Conservation (phyloP, 2,888 invertebrate genomes). For the Catocala fraxini region DNA sequence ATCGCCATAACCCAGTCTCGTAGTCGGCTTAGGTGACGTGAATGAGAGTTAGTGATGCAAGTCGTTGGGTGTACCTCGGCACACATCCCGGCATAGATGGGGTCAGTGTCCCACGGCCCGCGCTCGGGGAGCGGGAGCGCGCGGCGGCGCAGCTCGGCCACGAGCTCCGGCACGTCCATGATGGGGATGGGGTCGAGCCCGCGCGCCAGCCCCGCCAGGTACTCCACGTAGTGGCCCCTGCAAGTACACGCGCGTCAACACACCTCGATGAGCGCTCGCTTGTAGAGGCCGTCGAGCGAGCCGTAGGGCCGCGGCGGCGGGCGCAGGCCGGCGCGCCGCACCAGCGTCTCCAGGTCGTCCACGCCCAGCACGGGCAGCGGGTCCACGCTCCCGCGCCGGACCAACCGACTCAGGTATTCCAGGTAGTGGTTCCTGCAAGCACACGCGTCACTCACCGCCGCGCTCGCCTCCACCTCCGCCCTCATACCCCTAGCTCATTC, state of each 20-base stretch:
- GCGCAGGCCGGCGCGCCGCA: slow-evolving; percentile 91
- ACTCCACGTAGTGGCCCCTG: slow-evolving; percentile 98
- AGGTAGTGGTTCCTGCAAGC: slow-evolving; percentile 94
- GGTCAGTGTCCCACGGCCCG: slow-evolving; percentile 93
- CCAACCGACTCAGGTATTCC: slow-evolving; percentile 94
- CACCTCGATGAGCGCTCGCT: slow-evolving; percentile 89
- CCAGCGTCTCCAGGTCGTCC: slow-evolving; percentile 94
- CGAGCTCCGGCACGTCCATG: slow-evolving; percentile 95
- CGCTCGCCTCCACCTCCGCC: slow-evolving; percentile 23
- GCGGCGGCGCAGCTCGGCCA: slow-evolving; percentile 94
- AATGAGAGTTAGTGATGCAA: slow-evolving; percentile 6
- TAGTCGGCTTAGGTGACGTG: not conserved
- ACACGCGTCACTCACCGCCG: slow-evolving; percentile 71
- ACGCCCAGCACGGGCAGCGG: slow-evolving; percentile 92
- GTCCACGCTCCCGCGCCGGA: slow-evolving; percentile 91
- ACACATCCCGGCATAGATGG: slow-evolving; percentile 94
- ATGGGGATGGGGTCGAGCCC: slow-evolving; percentile 96
- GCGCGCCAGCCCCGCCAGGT: slow-evolving; percentile 96
- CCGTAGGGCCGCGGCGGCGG: slow-evolving; percentile 93
- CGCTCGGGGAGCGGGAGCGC: slow-evolving; percentile 95
- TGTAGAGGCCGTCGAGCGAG: slow-evolving; percentile 89
- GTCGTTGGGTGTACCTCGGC: slow-evolving; percentile 90
- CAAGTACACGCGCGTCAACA: slow-evolving; percentile 69
- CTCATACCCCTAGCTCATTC: no score
- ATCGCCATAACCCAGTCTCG: no score